Evolutionary conservation across 2,888 invertebrate species (phyloP).

Genomic region (Eudemis profundana): DNA sequence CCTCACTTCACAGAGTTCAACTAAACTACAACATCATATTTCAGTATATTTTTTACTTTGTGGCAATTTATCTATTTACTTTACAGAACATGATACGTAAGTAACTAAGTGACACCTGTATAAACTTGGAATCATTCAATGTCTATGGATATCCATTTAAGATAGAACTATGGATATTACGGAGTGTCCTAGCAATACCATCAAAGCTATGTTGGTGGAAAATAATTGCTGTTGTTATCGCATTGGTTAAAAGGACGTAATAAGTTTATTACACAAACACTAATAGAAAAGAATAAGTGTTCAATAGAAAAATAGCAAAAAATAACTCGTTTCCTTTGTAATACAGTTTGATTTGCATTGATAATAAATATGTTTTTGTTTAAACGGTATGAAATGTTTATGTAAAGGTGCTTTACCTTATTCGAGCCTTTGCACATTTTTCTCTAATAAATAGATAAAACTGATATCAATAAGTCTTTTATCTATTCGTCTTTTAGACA

Average conservation of each 20-base stretch:
- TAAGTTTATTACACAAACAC: constrained; percentile 2
- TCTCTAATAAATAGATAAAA: too few species aligned
- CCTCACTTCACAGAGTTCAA: neutral
- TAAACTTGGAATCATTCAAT: constrained; percentile 1
- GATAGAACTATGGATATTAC: neutral
- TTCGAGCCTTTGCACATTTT: too few species aligned
- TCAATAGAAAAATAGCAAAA: neutral
- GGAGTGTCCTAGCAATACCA: neutral
- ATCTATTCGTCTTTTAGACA: too few species aligned
- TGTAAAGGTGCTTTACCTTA: too few species aligned
- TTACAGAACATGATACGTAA: neutral
- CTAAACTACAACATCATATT: constrained; percentile 16
- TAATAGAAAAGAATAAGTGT: neutral
- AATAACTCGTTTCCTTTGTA: neutral
- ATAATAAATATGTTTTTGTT: too few species aligned
- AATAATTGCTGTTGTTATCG: constrained; percentile 12
- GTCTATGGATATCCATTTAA: neutral
- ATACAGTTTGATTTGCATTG: too few species aligned
- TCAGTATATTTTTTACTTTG: neutral
- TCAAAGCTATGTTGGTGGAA: constrained; percentile 5
- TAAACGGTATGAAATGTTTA: too few species aligned
- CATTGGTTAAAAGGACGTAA: constrained; percentile 2
- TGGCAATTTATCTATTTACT: constrained; percentile 15
- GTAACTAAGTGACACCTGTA: constrained; percentile 31
- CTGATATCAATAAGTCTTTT: too few species aligned